Conservation (phyloP, 2,888 invertebrate genomes). For the Meganola albula region DNA sequence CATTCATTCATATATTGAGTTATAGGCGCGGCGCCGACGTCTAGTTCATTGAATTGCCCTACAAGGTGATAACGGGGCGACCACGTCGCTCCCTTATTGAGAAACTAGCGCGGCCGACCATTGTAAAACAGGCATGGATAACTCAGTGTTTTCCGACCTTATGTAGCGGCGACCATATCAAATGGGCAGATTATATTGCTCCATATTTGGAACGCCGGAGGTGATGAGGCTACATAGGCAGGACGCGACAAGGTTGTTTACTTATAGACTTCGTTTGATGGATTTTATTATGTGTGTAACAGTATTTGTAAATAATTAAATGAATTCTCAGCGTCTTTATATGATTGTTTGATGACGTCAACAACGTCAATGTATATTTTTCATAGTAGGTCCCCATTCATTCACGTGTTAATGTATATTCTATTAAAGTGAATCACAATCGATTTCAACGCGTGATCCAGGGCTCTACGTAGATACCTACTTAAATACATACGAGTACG, state of each 20-base stretch:
- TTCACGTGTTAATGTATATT: conserved; percentile 24
- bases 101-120: conserved; percentile 44
- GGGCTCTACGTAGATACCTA: too few relatives aligned
- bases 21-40: conserved; percentile 20
- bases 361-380: too few relatives aligned
- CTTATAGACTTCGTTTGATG: too few relatives aligned
- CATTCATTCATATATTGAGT: conserved; percentile 22
- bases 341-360: too few relatives aligned
- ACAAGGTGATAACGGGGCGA: conserved; percentile 50
- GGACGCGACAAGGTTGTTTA: conserved; percentile 27
- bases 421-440: conserved; percentile 27
- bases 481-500: conserved; percentile 36
- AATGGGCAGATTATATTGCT: conserved; percentile 37
- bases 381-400: conserved; percentile 11
- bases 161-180: conserved; percentile 42
- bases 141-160: conserved; percentile 32
- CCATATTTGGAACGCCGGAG: conserved; percentile 31
- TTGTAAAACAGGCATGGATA: conserved; percentile 35
- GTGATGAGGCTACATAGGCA: conserved; percentile 20
- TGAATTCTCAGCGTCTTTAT: too few relatives aligned
- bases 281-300: too few relatives aligned
- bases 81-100: conserved; percentile 47
- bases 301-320: too few relatives aligned
- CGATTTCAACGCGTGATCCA: conserved; percentile 23
- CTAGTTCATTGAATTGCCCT: conserved; percentile 21